phyloP scores from a whole-genome alignment of 2,113 vertebrate species.

The Eurystomus gularis region DNA sequence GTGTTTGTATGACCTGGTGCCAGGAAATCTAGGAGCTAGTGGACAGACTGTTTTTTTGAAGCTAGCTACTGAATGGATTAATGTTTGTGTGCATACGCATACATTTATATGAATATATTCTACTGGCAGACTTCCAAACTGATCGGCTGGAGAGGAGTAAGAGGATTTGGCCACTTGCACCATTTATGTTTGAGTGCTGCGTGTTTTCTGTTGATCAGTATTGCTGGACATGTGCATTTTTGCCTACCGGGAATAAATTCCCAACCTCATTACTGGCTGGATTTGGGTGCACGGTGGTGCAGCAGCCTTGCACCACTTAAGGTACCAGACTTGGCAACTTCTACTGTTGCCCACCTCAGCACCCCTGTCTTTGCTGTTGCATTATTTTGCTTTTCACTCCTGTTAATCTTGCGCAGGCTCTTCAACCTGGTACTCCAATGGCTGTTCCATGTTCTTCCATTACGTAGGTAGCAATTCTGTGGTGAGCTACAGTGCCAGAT shows the following conservation, averaged over 20 bases:
- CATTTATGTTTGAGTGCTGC: accelerated
- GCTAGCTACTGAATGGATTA: neutral
- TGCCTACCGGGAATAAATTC: neutral
- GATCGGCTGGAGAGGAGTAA: neutral
- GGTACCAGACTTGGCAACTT: neutral
- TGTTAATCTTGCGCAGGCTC: accelerated
- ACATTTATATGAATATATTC: neutral
- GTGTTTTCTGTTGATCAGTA: neutral
- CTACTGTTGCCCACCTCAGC: neutral
- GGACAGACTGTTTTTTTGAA: neutral
- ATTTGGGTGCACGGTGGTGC: accelerated
- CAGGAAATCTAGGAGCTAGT: neutral
- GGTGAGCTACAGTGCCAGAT: neutral
- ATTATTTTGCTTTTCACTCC: neutral
- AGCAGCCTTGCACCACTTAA: neutral
- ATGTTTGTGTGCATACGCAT: accelerated
- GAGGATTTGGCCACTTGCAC: accelerated
- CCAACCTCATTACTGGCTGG: neutral
- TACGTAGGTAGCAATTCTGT: accelerated
- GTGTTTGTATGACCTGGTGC: accelerated
- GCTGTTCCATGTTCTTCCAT: neutral
- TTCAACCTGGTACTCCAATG: neutral
- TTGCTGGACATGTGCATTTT: accelerated
- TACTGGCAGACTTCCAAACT: neutral
- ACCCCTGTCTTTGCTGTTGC: neutral